Conservation (phyloP, 2,113 vertebrate species). For the Stigmatopora nigra region DNA sequence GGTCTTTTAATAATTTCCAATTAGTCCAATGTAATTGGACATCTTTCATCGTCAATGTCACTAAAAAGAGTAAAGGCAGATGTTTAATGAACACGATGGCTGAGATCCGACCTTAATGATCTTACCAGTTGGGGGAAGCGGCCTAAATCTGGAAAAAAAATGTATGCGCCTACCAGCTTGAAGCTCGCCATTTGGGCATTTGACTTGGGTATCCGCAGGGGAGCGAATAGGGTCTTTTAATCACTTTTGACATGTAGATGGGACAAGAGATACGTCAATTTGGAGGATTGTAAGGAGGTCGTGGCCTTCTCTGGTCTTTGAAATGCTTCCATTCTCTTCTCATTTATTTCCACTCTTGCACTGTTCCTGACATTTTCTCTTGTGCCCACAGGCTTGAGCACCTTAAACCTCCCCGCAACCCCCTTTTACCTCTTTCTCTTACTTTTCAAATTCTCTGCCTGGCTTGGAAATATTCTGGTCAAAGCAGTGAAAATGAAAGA, state of each 20-base stretch:
- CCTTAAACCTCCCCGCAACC: neutral
- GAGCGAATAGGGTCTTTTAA: constrained; percentile 41
- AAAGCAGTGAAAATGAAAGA: neutral
- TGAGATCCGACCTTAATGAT: neutral
- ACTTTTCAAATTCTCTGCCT: constrained; percentile 6
- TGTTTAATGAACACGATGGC: constrained; percentile 1
- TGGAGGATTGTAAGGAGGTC: constrained; percentile 22
- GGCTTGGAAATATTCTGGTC: neutral
- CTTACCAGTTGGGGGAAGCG: constrained; percentile 16
- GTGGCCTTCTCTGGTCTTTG: constrained; percentile 43
- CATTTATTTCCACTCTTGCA: constrained; percentile 12
- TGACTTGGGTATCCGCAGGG: constrained; percentile 45
- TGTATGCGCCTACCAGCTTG: constrained; percentile 26
- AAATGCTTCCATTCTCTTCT: constrained; percentile 29
- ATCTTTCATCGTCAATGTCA: too few relatives aligned
- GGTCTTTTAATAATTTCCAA: too few relatives aligned
- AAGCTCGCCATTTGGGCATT: constrained; percentile 50
- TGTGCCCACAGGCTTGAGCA: constrained; percentile 31
- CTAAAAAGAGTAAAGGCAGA: neutral
- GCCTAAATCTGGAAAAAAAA: constrained; percentile 17
- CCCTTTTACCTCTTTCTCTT: neutral
- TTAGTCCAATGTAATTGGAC: too few relatives aligned
- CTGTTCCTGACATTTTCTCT: constrained; percentile 12
- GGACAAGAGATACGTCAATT: constrained; percentile 26
- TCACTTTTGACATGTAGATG: constrained; percentile 51